phyloP scores from a whole-genome alignment of 2,113 vertebrate species.

The Malurus cyaneus region DNA sequence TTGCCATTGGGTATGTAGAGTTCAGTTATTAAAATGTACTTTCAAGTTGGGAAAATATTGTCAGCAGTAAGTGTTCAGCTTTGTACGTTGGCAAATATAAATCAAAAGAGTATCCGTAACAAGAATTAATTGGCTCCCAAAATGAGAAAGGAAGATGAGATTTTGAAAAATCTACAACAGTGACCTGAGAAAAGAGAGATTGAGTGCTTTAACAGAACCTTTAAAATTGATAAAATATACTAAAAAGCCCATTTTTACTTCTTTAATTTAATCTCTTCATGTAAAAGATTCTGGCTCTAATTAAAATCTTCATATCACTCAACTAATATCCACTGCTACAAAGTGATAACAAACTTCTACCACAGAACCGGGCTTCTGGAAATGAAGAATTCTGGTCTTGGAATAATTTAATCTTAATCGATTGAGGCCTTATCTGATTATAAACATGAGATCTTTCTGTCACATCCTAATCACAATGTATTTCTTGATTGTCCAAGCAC shows the following conservation, averaged over 20 bases:
- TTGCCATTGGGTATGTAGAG: neutral
- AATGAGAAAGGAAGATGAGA: neutral
- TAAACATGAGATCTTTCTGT: neutral
- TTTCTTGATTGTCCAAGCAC: neutral
- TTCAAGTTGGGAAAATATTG: neutral
- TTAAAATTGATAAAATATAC: neutral
- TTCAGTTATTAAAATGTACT: slow-evolving; percentile 14
- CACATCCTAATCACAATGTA: neutral
- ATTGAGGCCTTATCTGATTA: neutral
- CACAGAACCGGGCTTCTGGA: neutral
- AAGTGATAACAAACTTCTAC: slow-evolving; percentile 7
- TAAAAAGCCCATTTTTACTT: neutral
- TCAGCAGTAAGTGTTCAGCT: neutral
- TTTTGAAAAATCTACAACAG: neutral
- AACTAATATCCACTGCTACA: neutral
- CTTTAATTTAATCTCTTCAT: neutral
- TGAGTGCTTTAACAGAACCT: neutral
- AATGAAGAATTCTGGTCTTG: neutral
- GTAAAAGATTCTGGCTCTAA: slow-evolving; percentile 1
- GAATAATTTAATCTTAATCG: neutral
- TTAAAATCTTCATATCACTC: neutral
- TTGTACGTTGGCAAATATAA: neutral
- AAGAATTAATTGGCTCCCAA: neutral
- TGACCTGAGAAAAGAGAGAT: neutral
- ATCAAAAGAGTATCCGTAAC: neutral